phyloP scores from a whole-genome alignment of 2,797 vertebrate species.

The Ficedula albicollis region DNA sequence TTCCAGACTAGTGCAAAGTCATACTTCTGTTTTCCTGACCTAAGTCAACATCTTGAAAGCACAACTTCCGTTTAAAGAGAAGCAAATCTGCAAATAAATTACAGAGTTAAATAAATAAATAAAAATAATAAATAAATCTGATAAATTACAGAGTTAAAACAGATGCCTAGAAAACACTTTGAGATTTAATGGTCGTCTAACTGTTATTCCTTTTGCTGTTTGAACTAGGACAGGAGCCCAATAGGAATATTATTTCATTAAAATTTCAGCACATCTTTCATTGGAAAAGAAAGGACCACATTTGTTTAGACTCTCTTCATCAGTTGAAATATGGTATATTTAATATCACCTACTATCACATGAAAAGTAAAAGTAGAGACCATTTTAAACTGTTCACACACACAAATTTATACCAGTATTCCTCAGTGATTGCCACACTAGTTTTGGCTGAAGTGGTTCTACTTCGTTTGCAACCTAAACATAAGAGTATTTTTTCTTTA shows the following conservation, averaged over 20 bases:
- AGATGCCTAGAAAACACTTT: background rate
- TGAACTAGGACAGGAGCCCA: too few species aligned
- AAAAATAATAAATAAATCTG: too few species aligned
- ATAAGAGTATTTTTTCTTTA: background rate
- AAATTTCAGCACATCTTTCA: background rate
- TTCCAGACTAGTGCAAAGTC: background rate
- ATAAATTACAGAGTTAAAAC: background rate
- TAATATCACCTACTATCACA: background rate
- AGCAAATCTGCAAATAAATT: background rate
- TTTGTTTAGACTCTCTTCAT: background rate
- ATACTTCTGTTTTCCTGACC: background rate
- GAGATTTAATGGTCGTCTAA: background rate
- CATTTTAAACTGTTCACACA: background rate
- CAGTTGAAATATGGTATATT: background rate
- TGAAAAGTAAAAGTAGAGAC: background rate
- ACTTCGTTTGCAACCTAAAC: background rate
- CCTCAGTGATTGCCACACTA: accelerated
- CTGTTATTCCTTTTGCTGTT: background rate
- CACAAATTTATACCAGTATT: background rate
- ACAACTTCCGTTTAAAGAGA: background rate
- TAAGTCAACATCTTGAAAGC: background rate
- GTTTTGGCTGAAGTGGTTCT: background rate
- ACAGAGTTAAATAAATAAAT: background rate
- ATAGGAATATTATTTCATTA: background rate
- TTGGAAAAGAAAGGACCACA: background rate